A percentile compares a stretch with the other conserved stretches of the same genome.
phyloP scores from a whole-genome alignment of 2,797 vertebrate species.

The Alauda arvensis region DNA sequence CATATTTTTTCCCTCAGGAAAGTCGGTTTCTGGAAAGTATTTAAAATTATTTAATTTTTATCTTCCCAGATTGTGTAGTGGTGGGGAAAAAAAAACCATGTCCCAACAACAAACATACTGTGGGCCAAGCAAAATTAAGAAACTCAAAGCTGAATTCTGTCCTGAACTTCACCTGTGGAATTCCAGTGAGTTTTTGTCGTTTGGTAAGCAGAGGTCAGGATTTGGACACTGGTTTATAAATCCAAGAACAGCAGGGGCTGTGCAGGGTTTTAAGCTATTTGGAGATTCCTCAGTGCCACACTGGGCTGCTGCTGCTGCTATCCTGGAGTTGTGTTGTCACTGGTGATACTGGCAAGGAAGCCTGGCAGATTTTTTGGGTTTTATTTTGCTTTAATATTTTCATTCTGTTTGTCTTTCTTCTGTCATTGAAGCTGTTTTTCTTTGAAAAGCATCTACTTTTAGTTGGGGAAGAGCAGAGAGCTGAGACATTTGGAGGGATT shows the following conservation, averaged over 20 bases:
- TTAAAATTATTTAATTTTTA: not conserved
- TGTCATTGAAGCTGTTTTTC: not conserved
- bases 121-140: not conserved
- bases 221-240: not conserved
- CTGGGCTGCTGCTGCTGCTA: not conserved
- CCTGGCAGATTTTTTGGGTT: not conserved
- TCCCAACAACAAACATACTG: not conserved
- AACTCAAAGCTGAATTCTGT: not conserved
- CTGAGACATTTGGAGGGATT: not conserved
- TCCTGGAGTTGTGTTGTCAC: not conserved
- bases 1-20: not conserved
- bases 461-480: not conserved
- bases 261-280: not conserved
- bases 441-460: not conserved
- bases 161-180: not conserved
- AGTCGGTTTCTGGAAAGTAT: not conserved
- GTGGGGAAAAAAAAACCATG: not conserved
- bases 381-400: constrained; percentile 16
- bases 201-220: not conserved
- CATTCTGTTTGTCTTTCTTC: not conserved
- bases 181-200: not conserved
- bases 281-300: not conserved
- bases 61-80: not conserved
- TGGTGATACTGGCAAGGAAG: not conserved
- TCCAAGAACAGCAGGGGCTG: not conserved